Conservation (phyloP, 2,888 invertebrate species). For the Agriopis aurantiaria region DNA sequence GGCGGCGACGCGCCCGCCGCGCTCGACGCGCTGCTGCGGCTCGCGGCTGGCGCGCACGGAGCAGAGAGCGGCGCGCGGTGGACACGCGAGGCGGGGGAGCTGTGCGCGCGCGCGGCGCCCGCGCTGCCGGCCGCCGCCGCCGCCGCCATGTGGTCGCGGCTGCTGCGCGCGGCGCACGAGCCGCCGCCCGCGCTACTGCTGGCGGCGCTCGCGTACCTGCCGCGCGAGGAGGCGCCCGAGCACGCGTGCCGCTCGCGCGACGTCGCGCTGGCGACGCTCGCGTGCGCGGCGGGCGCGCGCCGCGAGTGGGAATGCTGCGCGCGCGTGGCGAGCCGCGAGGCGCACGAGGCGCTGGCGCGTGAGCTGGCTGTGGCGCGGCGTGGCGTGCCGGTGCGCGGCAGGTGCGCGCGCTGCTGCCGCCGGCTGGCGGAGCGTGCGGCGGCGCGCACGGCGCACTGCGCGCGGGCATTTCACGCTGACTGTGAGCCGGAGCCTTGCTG, state of each 20-base stretch:
- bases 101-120: slow-evolving; percentile 67
- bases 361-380: slow-evolving; percentile 65
- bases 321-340: slow-evolving; percentile 60
- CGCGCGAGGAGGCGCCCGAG: slow-evolving; percentile 62
- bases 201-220: slow-evolving; percentile 70
- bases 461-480: slow-evolving; percentile 68
- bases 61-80: slow-evolving; percentile 46
- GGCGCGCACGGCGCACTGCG: slow-evolving; percentile 70
- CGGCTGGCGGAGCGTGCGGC: slow-evolving; percentile 55
- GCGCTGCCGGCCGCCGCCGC: slow-evolving; percentile 59
- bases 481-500: slow-evolving; percentile 65
- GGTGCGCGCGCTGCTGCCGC: slow-evolving; percentile 65
- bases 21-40: slow-evolving; percentile 64
- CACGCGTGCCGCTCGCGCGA: slow-evolving; percentile 58
- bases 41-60: slow-evolving; percentile 48
- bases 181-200: slow-evolving; percentile 65
- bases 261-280: slow-evolving; percentile 60
- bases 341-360: slow-evolving; percentile 66
- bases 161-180: slow-evolving; percentile 56
- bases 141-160: slow-evolving; percentile 66
- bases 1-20: slow-evolving; percentile 74
- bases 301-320: slow-evolving; percentile 58
- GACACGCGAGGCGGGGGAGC: slow-evolving; percentile 60
- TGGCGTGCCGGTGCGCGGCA: slow-evolving; percentile 68
- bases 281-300: slow-evolving; percentile 54